Percentiles rank a stretch among this genome's conserved stretches.
Evolutionary conservation across 2,797 vertebrate species (phyloP).

Genomic region (Sebastes trivittatus): DNA sequence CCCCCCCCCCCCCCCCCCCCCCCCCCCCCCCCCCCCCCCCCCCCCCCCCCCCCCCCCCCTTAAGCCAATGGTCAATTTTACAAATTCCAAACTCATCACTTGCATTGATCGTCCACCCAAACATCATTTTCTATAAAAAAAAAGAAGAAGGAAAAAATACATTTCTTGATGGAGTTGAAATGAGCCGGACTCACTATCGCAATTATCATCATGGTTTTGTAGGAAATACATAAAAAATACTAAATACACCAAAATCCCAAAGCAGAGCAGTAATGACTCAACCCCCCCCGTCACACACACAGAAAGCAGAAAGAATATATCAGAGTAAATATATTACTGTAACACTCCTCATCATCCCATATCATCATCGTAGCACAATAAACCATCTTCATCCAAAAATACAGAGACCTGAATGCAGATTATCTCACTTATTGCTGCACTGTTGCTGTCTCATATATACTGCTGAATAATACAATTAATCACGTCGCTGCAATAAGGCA

Average conservation of each 20-base stretch:
- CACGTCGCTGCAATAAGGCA: not conserved
- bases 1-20: no score
- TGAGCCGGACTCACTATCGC: not conserved
- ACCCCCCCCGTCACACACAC: not conserved
- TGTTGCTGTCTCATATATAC: not conserved
- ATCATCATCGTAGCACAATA: not conserved
- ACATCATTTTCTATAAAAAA: not conserved
- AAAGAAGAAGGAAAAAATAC: not conserved
- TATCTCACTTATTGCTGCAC: not conserved
- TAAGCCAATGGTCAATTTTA: not conserved
- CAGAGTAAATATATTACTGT: constrained; percentile 34
- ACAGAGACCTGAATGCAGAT: not conserved
- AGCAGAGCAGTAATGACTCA: not conserved
- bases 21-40: no score
- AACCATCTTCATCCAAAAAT: not conserved
- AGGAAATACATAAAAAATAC: constrained; percentile 15
- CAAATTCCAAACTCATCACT: not conserved
- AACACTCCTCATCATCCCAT: not conserved
- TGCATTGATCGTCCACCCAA: not conserved
- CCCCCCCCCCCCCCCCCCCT: no score
- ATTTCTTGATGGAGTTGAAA: constrained; percentile 9
- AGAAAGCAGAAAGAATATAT: not conserved
- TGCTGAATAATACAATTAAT: not conserved
- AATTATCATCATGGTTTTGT: not conserved
- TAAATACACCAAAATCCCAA: not conserved